Evolutionary conservation across 2,888 invertebrate genomes (phyloP).

Genomic region (Bellardia pandia): DNA sequence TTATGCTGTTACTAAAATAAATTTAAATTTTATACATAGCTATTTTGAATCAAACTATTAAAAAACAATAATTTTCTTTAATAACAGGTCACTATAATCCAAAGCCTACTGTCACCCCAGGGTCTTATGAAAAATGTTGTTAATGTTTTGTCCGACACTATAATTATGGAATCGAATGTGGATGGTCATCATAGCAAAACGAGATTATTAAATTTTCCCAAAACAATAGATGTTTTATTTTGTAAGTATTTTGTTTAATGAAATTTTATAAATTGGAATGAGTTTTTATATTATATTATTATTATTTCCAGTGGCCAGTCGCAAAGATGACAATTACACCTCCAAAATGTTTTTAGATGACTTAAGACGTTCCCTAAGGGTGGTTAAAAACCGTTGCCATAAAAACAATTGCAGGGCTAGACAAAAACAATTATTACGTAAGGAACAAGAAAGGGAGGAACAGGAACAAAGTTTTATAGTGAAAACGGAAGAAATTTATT

Average conservation of each 20-base stretch:
- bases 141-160: conserved; percentile 42
- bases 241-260: conserved; percentile 15
- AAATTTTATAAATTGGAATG: not conserved
- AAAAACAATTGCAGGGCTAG: conserved; percentile 45
- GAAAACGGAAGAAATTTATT: conserved; percentile 55
- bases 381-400: conserved; percentile 50
- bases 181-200: conserved; percentile 55
- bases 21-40: too few species aligned
- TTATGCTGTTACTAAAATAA: too few species aligned
- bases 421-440: conserved; percentile 12
- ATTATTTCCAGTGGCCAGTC: conserved; percentile 26
- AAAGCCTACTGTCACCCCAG: conserved; percentile 30
- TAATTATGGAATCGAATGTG: conserved; percentile 47
- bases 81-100: conserved; percentile 25
- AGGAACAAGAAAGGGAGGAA: not conserved
- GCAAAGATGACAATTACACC: conserved; percentile 32
- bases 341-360: conserved; percentile 45
- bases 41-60: too few species aligned
- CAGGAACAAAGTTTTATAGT: not conserved
- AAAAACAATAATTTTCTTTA: not conserved
- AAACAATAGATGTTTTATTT: conserved; percentile 51
- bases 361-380: conserved; percentile 44
- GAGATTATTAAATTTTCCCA: conserved; percentile 42
- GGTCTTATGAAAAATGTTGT: conserved; percentile 38
- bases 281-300: not conserved